Evolutionary conservation across 92 coral and sea anemone genomes (phyloP).

Genomic region (Epizoanthus illoricatus): DNA sequence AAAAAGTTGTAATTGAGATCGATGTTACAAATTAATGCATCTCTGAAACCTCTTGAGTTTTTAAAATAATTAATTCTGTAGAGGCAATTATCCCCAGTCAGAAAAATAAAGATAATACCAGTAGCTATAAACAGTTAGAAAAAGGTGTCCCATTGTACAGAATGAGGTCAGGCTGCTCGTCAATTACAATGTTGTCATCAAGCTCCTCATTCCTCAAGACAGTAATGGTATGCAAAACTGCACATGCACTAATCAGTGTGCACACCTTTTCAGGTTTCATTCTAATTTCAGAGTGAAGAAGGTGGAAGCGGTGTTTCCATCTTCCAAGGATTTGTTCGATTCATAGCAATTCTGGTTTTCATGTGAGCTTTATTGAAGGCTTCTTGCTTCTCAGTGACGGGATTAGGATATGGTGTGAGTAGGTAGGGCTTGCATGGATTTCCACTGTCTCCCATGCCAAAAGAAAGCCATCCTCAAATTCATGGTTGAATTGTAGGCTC

Average conservation of each 20-base stretch:
- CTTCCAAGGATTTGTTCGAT: conserved; percentile 43
- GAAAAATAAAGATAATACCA: neutral
- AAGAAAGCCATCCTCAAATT: conserved; percentile 41
- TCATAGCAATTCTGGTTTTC: conserved; percentile 34
- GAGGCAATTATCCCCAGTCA: too few species aligned
- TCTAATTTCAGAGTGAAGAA: conserved; percentile 34
- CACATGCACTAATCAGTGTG: conserved; percentile 34
- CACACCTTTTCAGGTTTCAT: conserved; percentile 47
- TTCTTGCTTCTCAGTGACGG: conserved; percentile 24
- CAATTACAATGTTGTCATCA: conserved; percentile 14
- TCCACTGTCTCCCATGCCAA: conserved; percentile 60
- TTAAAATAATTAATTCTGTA: too few species aligned
- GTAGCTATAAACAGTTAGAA: conserved; percentile 6
- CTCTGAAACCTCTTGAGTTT: too few species aligned
- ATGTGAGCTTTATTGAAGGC: conserved; percentile 37
- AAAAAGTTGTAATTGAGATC: neutral
- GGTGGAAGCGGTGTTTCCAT: conserved; percentile 41
- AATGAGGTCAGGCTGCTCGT: conserved; percentile 19
- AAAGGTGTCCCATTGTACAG: conserved; percentile 35
- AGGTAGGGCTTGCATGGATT: conserved; percentile 38
- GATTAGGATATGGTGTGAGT: conserved; percentile 42
- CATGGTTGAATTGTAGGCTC: conserved; percentile 5
- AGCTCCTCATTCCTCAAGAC: conserved; percentile 7
- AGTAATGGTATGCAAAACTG: conserved; percentile 42
- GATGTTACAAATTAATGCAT: too few species aligned